Evolutionary conservation across 2,888 invertebrate genomes (phyloP), one percentile per base, ranked within the genome.

Genomic region (Lasioglossum calceatum): DNA sequence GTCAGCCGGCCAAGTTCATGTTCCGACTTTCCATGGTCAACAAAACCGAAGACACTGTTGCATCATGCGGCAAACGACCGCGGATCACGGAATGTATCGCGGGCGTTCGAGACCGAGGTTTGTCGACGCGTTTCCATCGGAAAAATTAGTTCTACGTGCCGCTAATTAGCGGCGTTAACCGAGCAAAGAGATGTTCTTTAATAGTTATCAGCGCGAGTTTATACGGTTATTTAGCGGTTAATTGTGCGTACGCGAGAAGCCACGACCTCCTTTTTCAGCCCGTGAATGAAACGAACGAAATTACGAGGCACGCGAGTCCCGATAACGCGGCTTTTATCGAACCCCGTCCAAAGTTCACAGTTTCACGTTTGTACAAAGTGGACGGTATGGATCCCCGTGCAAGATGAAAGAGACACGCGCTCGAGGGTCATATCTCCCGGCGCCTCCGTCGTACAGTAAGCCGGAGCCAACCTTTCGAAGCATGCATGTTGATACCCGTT

Each of bases 321-420:
- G 91, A 91, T 91, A 92, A 92, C 81, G 73, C 71, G 23, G 27
- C 79, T 67, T 85, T 92, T 92, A 91, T 91, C 91, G 86, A 76
- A 54, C 64, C 70, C 42, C 67, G 92, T 73, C 71, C 90, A 92
- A 91, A 91, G 90, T 91, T 91, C 91, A 90, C 81, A 87, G 85
- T 77, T 87, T 81, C 86, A 81, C 72, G 81, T 81, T 74, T 47
- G 76, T 79, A 82, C 61, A 50, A 82, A 78, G 85, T 81, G 72
- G 42, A 44, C 39, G 72, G 67, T 72, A 81, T 19, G 81, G 36
- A 72, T 75, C 36, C 47, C 64, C 47, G 70, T 75, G 72, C n/a
- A 82, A 61, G 71, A 85, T 73, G 87, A 84, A 79, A 82, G 73
- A 67, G 61, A 39, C 79, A 16, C 67, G n/a, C 32, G 27, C n/a